phyloP scores from a whole-genome alignment of 2,797 vertebrate genomes.

The Lutjanus campechanus region DNA sequence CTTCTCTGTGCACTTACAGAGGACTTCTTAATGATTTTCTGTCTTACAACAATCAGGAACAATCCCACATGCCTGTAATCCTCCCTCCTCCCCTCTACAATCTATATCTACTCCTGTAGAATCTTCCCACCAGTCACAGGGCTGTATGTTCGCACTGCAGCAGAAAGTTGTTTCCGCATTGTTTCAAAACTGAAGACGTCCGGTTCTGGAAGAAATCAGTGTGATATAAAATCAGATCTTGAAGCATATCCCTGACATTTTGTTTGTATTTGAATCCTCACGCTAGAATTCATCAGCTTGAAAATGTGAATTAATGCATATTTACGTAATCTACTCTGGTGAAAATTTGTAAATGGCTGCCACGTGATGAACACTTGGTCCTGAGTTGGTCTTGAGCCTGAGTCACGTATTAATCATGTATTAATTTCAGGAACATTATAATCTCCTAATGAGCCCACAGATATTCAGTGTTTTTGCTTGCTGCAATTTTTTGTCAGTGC shows the following conservation, averaged over 20 bases:
- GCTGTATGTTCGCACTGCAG: background rate
- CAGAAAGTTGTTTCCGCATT: background rate
- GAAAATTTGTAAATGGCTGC: too few relatives aligned
- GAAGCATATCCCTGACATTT: too few relatives aligned
- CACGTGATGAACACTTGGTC: too few relatives aligned
- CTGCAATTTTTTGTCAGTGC: background rate
- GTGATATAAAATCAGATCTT: background rate
- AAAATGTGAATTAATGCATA: too few relatives aligned
- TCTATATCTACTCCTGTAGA: background rate
- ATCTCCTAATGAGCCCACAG: background rate
- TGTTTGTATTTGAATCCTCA: too few relatives aligned
- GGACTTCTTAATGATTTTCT: slow-evolving; percentile 67
- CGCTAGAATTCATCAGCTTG: too few relatives aligned
- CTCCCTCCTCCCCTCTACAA: background rate
- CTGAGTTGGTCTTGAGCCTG: too few relatives aligned
- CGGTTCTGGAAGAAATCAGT: background rate
- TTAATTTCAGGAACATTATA: background rate
- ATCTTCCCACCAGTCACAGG: background rate
- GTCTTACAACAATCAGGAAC: slow-evolving; percentile 53
- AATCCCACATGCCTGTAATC: slow-evolving; percentile 24
- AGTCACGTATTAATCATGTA: too few relatives aligned
- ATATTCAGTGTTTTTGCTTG: background rate
- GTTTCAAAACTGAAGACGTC: background rate
- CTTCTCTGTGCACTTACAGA: slow-evolving; percentile 40
- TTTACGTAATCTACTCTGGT: too few relatives aligned